Evolutionary conservation across 2,113 vertebrate species (phyloP).

Genomic region (Pseudopipra pipra): DNA sequence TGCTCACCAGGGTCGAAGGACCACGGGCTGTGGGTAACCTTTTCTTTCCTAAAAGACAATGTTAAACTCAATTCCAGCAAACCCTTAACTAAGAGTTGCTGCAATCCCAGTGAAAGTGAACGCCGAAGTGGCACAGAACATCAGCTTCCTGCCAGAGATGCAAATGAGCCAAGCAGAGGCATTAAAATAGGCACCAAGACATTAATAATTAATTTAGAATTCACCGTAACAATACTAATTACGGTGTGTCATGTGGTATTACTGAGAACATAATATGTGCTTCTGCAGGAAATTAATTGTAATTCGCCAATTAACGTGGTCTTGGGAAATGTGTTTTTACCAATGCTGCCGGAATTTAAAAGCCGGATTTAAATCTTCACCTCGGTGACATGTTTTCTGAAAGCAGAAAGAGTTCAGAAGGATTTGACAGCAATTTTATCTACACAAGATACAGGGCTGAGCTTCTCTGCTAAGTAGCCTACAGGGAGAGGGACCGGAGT

Average conservation of each 20-base stretch:
- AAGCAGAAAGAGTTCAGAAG: slow-evolving; percentile 4
- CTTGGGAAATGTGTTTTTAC: slow-evolving; percentile 24
- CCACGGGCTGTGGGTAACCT: background rate
- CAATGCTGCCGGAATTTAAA: slow-evolving; percentile 1
- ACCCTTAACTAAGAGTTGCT: background rate
- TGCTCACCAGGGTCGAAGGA: background rate
- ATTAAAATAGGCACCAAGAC: background rate
- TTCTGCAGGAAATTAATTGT: slow-evolving; percentile 37
- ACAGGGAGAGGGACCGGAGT: background rate
- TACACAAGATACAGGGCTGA: background rate
- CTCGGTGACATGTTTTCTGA: background rate
- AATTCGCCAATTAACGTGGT: slow-evolving; percentile 11
- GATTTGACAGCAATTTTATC: slow-evolving; percentile 25
- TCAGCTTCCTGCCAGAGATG: background rate
- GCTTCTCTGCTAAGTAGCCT: background rate
- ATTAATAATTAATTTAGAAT: slow-evolving; percentile 43
- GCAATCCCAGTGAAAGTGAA: background rate
- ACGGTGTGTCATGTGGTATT: background rate
- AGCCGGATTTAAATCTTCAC: slow-evolving; percentile 5
- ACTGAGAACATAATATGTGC: background rate
- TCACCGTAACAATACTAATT: slow-evolving; percentile 31
- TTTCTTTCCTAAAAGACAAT: background rate
- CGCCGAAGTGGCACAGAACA: accelerated
- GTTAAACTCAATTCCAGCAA: background rate
- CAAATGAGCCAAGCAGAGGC: background rate